phyloP scores from a whole-genome alignment of 2,113 vertebrate species.

The Pithys albifrons region DNA sequence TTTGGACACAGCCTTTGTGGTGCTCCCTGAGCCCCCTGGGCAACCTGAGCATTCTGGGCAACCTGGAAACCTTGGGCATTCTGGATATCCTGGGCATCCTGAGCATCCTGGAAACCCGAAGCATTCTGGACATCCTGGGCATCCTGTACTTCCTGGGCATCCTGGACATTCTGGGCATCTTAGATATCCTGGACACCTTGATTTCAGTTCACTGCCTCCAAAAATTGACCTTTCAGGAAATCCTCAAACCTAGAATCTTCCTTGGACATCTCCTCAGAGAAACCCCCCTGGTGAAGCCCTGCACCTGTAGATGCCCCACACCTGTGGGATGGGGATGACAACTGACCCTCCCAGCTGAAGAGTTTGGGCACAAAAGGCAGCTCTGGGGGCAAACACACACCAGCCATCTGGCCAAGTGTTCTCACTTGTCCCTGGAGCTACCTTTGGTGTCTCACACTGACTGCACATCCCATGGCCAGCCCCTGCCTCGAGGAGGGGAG shows the following conservation, averaged over 20 bases:
- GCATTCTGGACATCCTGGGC: neutral
- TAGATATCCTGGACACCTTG: neutral
- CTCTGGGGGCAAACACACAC: neutral
- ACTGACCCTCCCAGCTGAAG: too few relatives aligned
- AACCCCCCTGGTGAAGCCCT: neutral
- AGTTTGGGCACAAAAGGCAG: neutral
- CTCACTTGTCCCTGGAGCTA: neutral
- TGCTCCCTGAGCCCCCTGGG: neutral
- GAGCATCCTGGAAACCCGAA: too few relatives aligned
- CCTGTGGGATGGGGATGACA: neutral
- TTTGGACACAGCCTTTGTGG: neutral
- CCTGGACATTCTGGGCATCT: neutral
- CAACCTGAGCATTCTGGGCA: neutral
- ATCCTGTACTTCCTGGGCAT: neutral
- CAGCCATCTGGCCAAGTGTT: neutral
- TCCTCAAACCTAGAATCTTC: neutral
- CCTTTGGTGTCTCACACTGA: accelerated
- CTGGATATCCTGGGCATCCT: neutral
- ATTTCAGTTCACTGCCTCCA: neutral
- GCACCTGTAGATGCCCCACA: neutral
- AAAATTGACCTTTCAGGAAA: neutral
- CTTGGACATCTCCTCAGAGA: neutral
- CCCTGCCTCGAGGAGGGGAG: neutral
- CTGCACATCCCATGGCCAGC: neutral
- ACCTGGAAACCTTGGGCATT: neutral